Evolutionary conservation across 1,140 invertebrate genomes (phyloP), one percentile per base, ranked within the genome.

Genomic region (Lepidotrigona ventralis): DNA sequence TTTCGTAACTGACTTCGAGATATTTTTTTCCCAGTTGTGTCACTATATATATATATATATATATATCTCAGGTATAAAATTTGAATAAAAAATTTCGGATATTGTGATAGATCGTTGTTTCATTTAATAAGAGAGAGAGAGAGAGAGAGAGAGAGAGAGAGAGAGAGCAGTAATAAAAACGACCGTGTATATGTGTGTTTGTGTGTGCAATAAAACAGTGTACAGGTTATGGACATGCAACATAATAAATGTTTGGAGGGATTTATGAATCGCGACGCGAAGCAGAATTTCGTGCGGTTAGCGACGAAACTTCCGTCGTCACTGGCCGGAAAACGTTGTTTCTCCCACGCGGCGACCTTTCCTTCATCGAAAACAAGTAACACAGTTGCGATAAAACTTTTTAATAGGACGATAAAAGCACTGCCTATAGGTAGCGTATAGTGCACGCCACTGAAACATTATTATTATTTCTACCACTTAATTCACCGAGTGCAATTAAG

Each of bases 211-310:
- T 60, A 29, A 51, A 60, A 23, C n/a, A 14, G 29, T 46, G 60
- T 12, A 33, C 33, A 70, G 33, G n/a, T 21, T 79, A 60, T 23
- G 23, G 33, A 54, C 15, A 33, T 56, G 78, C 51, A 63, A 72
- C 46, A 63, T 72, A 72, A 80, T 72, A 72, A 72, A 80, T 80
- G 39, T 63, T n/a, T 60, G 15, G 23, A 15, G 72, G 54, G 78
- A 72, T 71, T 72, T 80, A 80, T 72, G 78, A 72, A 71, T 80
- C n/a, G 78, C 69, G 78, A 80, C 39, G 19, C 21, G 69, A 33
- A 72, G 21, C 78, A 72, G 69, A 80, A 72, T 80, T 80, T 80
- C 46, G 39, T 63, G 69, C 11, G 68, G 78, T 72, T 72, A 72
- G 54, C 78, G 56, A 29, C 56, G 78, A 80, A 80, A 80, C 69